These are phyloP conservation scores for Nebria salina DNA, from an alignment of 2,888 invertebrate species.

Conservation along the genomic window DNA sequence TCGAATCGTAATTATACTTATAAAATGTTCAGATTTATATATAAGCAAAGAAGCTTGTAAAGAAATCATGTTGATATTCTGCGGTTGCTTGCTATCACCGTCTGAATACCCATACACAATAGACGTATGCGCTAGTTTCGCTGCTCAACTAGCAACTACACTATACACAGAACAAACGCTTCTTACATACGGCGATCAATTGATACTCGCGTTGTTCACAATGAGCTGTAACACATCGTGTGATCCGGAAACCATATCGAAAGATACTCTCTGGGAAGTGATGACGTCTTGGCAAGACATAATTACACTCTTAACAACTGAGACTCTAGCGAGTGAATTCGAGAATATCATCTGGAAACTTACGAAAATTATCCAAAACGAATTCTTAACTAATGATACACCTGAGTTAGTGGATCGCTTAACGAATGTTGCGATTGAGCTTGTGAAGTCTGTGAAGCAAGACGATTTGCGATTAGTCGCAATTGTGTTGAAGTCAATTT, in stretches of 20 bases:
- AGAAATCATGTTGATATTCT: conserved; percentile 61
- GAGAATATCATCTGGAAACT: conserved; percentile 56
- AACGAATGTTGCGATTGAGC: conserved; percentile 52
- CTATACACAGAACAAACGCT: conserved; percentile 63
- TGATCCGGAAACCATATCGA: conserved; percentile 59
- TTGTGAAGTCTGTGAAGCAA: conserved; percentile 51
- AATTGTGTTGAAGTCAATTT: conserved; percentile 48
- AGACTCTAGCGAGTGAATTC: conserved; percentile 52
- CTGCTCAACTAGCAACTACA: conserved; percentile 65
- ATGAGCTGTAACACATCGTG: conserved; percentile 61
- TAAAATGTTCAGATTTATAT: conserved; percentile 60
- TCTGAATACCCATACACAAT: conserved; percentile 56
- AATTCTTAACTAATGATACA: conserved; percentile 51
- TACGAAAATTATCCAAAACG: conserved; percentile 56
- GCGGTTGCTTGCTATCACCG: conserved; percentile 56
- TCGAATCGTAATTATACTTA: conserved; percentile 4
- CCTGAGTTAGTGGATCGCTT: conserved; percentile 49
- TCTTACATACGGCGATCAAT: conserved; percentile 59
- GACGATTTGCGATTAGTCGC: conserved; percentile 49
- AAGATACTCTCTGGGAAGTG: conserved; percentile 67
- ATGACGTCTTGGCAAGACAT: conserved; percentile 70
- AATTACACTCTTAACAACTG: conserved; percentile 56
- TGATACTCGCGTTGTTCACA: conserved; percentile 64
- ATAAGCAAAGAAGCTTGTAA: conserved; percentile 60
- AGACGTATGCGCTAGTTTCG: conserved; percentile 65